These are phyloP conservation scores for Bufotes viridis DNA, from an alignment of 2,797 vertebrate genomes.

Conservation along the genomic window DNA sequence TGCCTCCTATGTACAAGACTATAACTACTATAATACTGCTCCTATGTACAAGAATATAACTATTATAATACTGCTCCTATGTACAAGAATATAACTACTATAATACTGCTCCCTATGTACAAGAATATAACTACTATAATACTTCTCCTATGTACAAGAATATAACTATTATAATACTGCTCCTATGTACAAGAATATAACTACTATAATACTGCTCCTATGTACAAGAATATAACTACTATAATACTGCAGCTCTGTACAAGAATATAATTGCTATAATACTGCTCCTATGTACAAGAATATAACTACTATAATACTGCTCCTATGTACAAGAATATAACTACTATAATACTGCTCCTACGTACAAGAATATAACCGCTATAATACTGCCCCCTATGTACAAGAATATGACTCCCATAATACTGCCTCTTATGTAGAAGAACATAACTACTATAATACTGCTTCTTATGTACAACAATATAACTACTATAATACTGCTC, in stretches of 20 bases:
- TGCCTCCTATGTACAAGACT: no score
- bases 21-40: no score
- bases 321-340: not conserved
- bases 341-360: not conserved
- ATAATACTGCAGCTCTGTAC: not conserved
- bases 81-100: no score
- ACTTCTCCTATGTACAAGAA: no score
- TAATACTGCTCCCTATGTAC: no score
- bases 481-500: not conserved
- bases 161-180: no score
- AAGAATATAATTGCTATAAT: not conserved
- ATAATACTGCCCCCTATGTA: not conserved
- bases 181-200: constrained; percentile 3
- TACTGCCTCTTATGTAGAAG: not conserved
- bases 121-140: no score
- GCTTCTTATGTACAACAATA: not conserved
- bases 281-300: not conserved
- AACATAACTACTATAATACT: not conserved
- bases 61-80: no score
- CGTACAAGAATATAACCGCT: not conserved
- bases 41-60: no score
- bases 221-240: constrained; percentile 4
- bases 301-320: not conserved
- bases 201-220: constrained; percentile 8
- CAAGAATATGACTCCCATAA: not conserved